phyloP scores from a whole-genome alignment of 2,888 invertebrate species.

The Criorhina ranunculi region DNA sequence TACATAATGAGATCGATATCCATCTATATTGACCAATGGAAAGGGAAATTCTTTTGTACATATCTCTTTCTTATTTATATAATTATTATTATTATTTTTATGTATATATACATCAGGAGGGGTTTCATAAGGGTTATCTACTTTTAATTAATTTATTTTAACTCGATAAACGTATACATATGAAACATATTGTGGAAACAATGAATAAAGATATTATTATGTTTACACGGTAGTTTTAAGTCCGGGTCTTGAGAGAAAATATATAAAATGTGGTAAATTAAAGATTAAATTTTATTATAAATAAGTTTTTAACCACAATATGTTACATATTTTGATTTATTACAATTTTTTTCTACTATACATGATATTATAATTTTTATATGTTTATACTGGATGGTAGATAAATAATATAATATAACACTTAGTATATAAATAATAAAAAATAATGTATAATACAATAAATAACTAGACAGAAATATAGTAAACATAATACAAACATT shows the following conservation, averaged over 20 bases:
- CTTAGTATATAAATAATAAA: conserved; percentile 1
- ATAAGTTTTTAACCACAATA: conserved; percentile 21
- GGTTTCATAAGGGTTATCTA: conserved; percentile 72
- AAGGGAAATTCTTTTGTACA: conserved; percentile 40
- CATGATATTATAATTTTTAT: too few relatives aligned
- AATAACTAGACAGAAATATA: background rate
- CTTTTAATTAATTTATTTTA: conserved; percentile 14
- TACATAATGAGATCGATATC: too few relatives aligned
- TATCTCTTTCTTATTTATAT: conserved; percentile 30
- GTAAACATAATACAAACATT: background rate
- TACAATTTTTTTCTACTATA: too few relatives aligned
- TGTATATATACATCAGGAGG: conserved; percentile 66
- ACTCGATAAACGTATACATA: background rate
- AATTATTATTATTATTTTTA: conserved; percentile 16
- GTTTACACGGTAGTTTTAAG: too few relatives aligned
- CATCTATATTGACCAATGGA: background rate
- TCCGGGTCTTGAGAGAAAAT: too few relatives aligned
- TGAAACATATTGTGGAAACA: conserved; percentile 3
- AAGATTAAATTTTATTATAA: too few relatives aligned
- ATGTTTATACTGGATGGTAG: conserved; percentile 4
- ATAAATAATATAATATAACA: background rate
- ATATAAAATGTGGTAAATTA: too few relatives aligned
- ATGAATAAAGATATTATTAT: background rate
- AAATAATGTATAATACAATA: conserved; percentile 2
- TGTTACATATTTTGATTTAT: background rate